A percentile compares a stretch with the other conserved stretches of the same genome.
Conservation (phyloP, 1,140 invertebrate species). For the Goniozus legneri region DNA sequence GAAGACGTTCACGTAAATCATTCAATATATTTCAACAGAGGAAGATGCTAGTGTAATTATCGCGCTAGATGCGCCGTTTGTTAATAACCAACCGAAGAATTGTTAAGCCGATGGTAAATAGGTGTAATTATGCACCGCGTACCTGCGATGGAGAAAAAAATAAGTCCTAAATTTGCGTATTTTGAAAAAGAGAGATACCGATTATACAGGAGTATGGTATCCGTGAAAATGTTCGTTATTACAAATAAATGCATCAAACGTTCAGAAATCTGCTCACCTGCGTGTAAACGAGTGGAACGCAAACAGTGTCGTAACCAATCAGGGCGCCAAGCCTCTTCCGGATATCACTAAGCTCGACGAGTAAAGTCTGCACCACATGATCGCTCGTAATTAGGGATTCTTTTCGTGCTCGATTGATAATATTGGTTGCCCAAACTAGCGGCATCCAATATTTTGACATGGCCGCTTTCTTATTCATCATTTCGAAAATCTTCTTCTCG, state of each 20-base stretch:
- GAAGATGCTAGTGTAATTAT: conserved; percentile 9
- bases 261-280: conserved; percentile 68
- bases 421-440: conserved; percentile 85
- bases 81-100: too few relatives aligned
- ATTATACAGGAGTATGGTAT: background rate
- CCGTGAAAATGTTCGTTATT: background rate
- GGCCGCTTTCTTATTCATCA: conserved; percentile 79
- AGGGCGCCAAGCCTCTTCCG: conserved; percentile 73
- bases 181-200: background rate
- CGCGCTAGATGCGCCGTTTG: background rate
- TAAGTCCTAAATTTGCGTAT: background rate
- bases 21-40: conserved; percentile 14
- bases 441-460: conserved; percentile 95
- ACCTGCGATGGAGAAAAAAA: too few relatives aligned
- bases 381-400: conserved; percentile 78
- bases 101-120: too few relatives aligned
- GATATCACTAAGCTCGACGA: conserved; percentile 80
- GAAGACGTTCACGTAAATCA: conserved; percentile 19
- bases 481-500: conserved; percentile 84
- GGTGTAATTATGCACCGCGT: too few relatives aligned
- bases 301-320: conserved; percentile 94
- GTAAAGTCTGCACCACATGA: conserved; percentile 81
- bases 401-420: conserved; percentile 79
- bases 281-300: conserved; percentile 95
- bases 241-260: too few relatives aligned